Percentiles rank a stretch among this genome's conserved stretches.
phyloP scores from a whole-genome alignment of 2,888 invertebrate species.

The Brachyptera risi region DNA sequence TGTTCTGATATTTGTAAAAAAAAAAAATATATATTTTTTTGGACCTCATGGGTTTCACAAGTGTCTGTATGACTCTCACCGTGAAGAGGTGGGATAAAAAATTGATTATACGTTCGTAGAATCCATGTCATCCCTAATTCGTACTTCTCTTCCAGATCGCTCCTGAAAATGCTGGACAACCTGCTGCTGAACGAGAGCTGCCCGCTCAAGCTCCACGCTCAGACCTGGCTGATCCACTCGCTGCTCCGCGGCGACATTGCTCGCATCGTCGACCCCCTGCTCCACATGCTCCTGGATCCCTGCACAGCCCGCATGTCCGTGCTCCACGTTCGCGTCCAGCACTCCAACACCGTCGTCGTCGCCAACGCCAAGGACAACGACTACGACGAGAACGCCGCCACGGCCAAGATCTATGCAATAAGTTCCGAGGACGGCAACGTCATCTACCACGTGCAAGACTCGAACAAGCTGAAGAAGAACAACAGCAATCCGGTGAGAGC shows the following conservation, averaged over 20 bases:
- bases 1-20: too few species aligned
- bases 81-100: too few species aligned
- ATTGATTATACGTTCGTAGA: too few species aligned
- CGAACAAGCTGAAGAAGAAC: constrained; percentile 32
- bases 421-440: constrained; percentile 79
- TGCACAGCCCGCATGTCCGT: constrained; percentile 78
- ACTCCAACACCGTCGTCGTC: constrained; percentile 29
- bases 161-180: constrained; percentile 69
- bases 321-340: constrained; percentile 62
- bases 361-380: constrained; percentile 33
- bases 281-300: constrained; percentile 69
- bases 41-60: too few species aligned
- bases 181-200: constrained; percentile 56
- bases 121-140: too few species aligned
- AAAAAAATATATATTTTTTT: too few species aligned
- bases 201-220: constrained; percentile 59
- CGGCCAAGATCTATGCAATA: constrained; percentile 69
- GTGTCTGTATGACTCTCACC: too few species aligned
- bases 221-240: constrained; percentile 71
- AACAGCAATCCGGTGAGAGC: constrained; percentile 44
- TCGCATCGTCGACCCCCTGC: constrained; percentile 70
- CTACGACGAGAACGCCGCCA: constrained; percentile 43
- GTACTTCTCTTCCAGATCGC: constrained; percentile 57
- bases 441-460: constrained; percentile 56
- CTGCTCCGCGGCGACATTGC: constrained; percentile 72